Evolutionary conservation across 1,140 invertebrate species (phyloP), one percentile per base, ranked within the genome.

Genomic region (Zeugodacus cucurbitae): DNA sequence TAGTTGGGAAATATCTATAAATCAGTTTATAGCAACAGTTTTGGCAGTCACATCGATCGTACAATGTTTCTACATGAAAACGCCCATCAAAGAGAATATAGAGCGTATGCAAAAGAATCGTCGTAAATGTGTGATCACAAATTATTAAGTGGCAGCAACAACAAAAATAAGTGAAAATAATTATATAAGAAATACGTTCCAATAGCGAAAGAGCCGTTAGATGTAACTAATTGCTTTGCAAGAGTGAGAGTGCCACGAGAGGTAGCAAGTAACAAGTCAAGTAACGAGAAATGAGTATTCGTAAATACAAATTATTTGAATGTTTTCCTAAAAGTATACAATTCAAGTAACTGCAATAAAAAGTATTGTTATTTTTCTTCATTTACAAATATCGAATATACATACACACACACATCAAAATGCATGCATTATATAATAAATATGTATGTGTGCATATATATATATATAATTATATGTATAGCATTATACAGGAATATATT

Each of bases 21-120:
- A 90, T 88, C 93, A 93, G 89, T 93, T 93, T 64, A 92, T 93
- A 54, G 91, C 89, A 67, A 93, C 93, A 6, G 92, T 90, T 10
- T 89, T 93, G 54, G 89, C 91, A 8, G 93, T 91, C 37, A 91
- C 89, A 78, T 88, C 90, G 86, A 91, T 93, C n/a, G 90, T 90
- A 1, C 90, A 90, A 87, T 89, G 90, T 82, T 93, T 93, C 89
- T 90, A 90, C 41, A 89, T 88, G n/a, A 88, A 87, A 64, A 91
- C 90, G 29, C 86, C 90, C 22, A 91, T 93, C 59, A 91, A 90
- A 85, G 92, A 93, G 70, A 91, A 92, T 62, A 92, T 93, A 58
- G 92, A 93, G 58, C 90, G 89, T 78, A 89, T 93, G 82, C 92
- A 93, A 85, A 92, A 93, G 87, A 93, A 93, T 89, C 90, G 93